Base-by-base conservation (phyloP, 1,140 invertebrate genomes). In the Plectus sambesii region DNA sequence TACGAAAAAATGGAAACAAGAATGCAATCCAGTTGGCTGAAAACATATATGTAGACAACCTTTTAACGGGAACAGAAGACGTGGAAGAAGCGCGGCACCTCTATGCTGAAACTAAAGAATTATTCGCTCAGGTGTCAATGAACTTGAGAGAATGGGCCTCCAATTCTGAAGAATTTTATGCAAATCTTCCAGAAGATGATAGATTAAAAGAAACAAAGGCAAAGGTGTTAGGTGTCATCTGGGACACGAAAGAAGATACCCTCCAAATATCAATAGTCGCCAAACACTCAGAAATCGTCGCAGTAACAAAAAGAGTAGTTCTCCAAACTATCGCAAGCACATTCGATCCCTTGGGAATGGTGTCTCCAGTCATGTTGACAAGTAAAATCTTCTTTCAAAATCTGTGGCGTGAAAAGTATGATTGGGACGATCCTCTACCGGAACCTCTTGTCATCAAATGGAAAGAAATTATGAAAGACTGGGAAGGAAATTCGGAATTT, bases 391-490 rank as follows among this genome's bases (percentile, higher is more conserved):
- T 55, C 35, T 9, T 56, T 2, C 54, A 54, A 39, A 23, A 36
- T 4, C 2, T 20, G 12, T 56, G 44, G 33, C 17, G 20, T 5
- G 19, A 19, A 2, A 50, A 55, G 9, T 15, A n/a, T n/a, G 29
- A 26, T 2, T 56, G 53, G 27, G 45, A 58, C 23, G 27, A 54
- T 30, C 8, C 53, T 40, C 55, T 64, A 25, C 53, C 62, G n/a
- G 39, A 61, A 51, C 49, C 47, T 8, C 57, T 61, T 41, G 42
- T 33, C 5, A 23, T n/a, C 5, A 20, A 5, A 26, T n/a, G 3
- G 27, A 22, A 8, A 26, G 24, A 33, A 35, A 47, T 37, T 8
- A 24, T 3, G 29, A 58, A 37, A 42, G 62, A 30, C 69, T 69
- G 25, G 51, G 17, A 33, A 12, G 12, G 12, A 33, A 33, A 33